Base-by-base conservation (phyloP, 2,113 vertebrate genomes). In the Oryzias curvinotus region DNA sequence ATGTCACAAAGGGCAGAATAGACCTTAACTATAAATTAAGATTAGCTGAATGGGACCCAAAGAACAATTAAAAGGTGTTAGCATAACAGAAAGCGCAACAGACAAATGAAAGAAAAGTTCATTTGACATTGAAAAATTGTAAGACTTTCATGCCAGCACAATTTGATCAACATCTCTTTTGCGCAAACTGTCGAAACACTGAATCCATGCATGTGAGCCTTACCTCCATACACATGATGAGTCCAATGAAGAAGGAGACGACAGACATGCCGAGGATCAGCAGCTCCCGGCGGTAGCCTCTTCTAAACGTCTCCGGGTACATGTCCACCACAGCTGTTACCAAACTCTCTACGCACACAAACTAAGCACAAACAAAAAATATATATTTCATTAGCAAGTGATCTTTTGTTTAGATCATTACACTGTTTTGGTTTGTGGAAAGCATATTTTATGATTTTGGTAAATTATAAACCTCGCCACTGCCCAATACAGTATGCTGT, bases 261-360 rank as follows among this genome's bases (percentile, higher is more conserved):
- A 98, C 1, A 0, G 96, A 98, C 88, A 98, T 91, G 62, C 93
- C 93, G 0, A 98, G 87, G 76, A 98, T 99, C 72, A 98, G 90
- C 68, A 95, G 88, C 77, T 99, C 96, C 78, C 97, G 90, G 71
- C 97, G 89, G 78, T 97, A 96, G 62, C 97, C 97, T 85, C 94
- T 94, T 66, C 96, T 93, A 89, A 99, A 99, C 58, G 94, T 91
- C 67, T 96, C 94, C 60, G 97, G 97, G 80, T 98, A 98, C 96
- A 99, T 95, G 82, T 99, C 97, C 78, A 98, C 94, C 64, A 98
- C 94, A 0, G 97, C 96, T 0, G 97, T 99, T 86, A 99, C 97
- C 0, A 99, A 90, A 87, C 96, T 99, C 68, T 99, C 96, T 72
- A 99, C 96, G 28, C 97, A 99, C 75, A 99, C 97, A 36, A 99